phyloP scores from a whole-genome alignment of 2,113 vertebrate species.

The Platichthys stellatus region DNA sequence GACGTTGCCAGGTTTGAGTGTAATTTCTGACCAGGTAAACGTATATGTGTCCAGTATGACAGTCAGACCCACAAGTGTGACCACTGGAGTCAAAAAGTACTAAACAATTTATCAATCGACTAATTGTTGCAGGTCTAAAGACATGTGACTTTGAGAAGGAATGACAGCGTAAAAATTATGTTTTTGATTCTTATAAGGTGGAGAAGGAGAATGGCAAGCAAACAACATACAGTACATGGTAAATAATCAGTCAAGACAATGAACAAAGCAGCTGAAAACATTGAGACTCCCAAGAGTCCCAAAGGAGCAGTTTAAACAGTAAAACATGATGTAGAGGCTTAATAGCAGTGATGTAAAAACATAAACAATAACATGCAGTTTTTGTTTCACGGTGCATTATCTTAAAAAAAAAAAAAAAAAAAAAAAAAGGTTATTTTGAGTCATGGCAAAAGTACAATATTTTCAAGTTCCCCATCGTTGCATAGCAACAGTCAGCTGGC shows the following conservation, averaged over 20 bases:
- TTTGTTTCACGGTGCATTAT: neutral
- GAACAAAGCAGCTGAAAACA: constrained; percentile 15
- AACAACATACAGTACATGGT: neutral
- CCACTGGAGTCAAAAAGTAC: neutral
- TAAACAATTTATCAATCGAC: no score
- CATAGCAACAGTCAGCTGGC: constrained; percentile 64
- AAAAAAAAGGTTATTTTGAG: constrained; percentile 49
- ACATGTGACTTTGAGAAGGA: no score
- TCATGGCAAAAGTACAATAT: constrained; percentile 22
- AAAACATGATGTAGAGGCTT: no score
- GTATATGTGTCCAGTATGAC: neutral
- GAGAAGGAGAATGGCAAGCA: neutral
- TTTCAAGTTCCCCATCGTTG: constrained; percentile 55
- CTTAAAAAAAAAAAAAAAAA: constrained; percentile 1
- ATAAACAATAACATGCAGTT: neutral
- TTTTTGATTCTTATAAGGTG: neutral
- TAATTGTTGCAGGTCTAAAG: no score
- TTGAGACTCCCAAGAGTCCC: neutral
- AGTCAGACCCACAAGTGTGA: neutral
- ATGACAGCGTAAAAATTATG: neutral
- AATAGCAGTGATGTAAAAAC: neutral
- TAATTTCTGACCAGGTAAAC: neutral
- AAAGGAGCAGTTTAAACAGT: no score
- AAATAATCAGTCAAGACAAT: constrained; percentile 5
- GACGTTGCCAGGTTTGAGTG: neutral